Base-by-base conservation (phyloP, 92 coral and sea anemone species). In the Epizoanthus ramosus region DNA sequence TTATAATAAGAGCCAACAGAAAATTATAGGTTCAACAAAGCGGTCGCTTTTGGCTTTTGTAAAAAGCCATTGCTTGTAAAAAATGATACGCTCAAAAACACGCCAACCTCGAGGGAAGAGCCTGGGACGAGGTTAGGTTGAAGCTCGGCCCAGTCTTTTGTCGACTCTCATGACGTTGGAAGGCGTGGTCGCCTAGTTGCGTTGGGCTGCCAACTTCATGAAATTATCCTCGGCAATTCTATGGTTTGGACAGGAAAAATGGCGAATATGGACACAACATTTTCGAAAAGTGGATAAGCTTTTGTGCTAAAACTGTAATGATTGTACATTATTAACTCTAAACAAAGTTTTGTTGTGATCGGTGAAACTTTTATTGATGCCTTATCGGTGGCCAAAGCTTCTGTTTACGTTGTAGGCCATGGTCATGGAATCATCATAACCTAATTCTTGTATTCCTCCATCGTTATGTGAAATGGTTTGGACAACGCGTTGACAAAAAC, bases 381-480 rank as follows among this genome's bases (percentile, higher is more conserved):
- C 39, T 33, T 33, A n/a, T 5, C 39, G 18, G 72, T 19, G 72
- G 41, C 47, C 71, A 33, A 66, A 66, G 50, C 28, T 33, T 8
- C 45, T 66, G 47, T 66, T 24, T 17, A 19, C 28, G 68, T 63
- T 60, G 69, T 25, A 4, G 33, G 70, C 41, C 70, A 1, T 3
- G 33, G 70, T n/a, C 70, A 1, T 3, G 43, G 41, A 65, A 6
- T 25, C n/a, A 10, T 3, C 70, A 28, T 37, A 3, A 4, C 18
- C 19, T 0, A 37, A 37, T 33, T 33, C 71, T 66, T 66, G 13
- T 33, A 28, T 37, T 77, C 8, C 63, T 39, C 70, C 57, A 22
- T 37, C 50, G 35, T 77, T 24, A 61, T 41, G 71, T 77, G 71
- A 77, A 77, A 69, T 77, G 63, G 61, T 63, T 77, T 8, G 24